Base-by-base conservation (phyloP, 2,113 vertebrate species). In the Catharus fuscescens region DNA sequence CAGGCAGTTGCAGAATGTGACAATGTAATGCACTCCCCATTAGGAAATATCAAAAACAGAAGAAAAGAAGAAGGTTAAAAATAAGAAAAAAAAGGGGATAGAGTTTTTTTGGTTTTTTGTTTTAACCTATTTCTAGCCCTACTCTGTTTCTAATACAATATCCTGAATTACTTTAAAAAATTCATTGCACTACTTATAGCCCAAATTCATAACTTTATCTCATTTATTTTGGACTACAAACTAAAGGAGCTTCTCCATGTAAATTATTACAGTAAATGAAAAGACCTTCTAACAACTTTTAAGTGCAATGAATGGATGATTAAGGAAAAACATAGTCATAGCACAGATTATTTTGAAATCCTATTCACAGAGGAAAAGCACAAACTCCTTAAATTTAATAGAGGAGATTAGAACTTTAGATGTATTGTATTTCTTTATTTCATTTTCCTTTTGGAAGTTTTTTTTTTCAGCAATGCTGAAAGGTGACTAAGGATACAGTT, bases 21-120 rank as follows among this genome's bases (percentile, higher is more conserved):
- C 26, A 48, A 7, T 18, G 8, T 29, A 77, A 40, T 53, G 2
- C 5, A 53, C 8, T 69, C 24, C 15, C 5, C 42, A 61, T 23
- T 36, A 80, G 34, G 24, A 88, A 90, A 67, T 42, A 64, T 16
- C 82, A 82, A 31, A 53, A 69, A n/a, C 4, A 10, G 0, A 65
- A 34, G 5, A 4, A 53, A 25, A n/a, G 2, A 6, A 1, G 0
- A 2, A 10, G 42, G 5, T 28, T 52, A 13, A 17, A 28, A 38
- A 5, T 4, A 14, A 14, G 10, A 13, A 23, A 45, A 14, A 6
- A 45, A 7, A 47, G 7, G 36, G 4, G 10, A 15, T 42, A 11
- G 14, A 45, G 20, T 40, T 28, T 3, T 48, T 50, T 50, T 26
- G 24, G 8, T 42, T 31, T 3, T 53, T 88, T 70, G 3, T 34